A percentile compares a stretch with the other conserved stretches of the same genome.
phyloP scores from a whole-genome alignment of 2,797 vertebrate genomes.

The Schizopygopsis pylzovi region DNA sequence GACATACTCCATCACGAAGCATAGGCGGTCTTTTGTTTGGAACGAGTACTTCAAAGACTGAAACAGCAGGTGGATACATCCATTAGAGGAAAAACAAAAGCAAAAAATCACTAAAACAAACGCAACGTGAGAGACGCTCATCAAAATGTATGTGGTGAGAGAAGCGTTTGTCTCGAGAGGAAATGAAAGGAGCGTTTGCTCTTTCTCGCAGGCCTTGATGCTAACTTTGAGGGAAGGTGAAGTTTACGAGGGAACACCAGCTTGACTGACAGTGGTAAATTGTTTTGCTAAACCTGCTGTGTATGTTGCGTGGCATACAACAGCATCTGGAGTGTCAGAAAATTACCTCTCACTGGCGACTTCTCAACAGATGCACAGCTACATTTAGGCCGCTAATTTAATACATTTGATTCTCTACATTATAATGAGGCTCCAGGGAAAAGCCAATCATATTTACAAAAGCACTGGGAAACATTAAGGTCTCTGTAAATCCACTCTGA shows the following conservation, averaged over 20 bases:
- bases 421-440: conserved; percentile 66
- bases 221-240: conserved; percentile 69
- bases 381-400: conserved; percentile 66
- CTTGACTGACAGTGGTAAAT: conserved; percentile 57
- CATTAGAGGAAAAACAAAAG: conserved; percentile 56
- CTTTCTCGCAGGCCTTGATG: conserved; percentile 47
- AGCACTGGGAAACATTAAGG: conserved; percentile 46
- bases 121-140: conserved; percentile 45
- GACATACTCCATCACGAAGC: conserved; percentile 99
- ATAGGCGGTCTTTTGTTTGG: conserved; percentile 98
- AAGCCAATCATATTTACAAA: conserved; percentile 55
- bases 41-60: conserved; percentile 99
- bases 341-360: conserved; percentile 67
- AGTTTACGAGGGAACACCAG: conserved; percentile 47
- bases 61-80: conserved; percentile 77
- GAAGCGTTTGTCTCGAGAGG: conserved; percentile 59
- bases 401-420: conserved; percentile 65
- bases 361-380: conserved; percentile 63
- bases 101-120: conserved; percentile 49
- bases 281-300: conserved; percentile 66
- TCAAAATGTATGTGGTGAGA: conserved; percentile 44
- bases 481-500: conserved; percentile 17
- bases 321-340: conserved; percentile 70
- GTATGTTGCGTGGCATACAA: conserved; percentile 61
- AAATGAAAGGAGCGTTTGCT: conserved; percentile 44